Evolutionary conservation across 1,140 invertebrate species (phyloP), one percentile per base, ranked within the genome.

Genomic region (Chrysoperla carnea): DNA sequence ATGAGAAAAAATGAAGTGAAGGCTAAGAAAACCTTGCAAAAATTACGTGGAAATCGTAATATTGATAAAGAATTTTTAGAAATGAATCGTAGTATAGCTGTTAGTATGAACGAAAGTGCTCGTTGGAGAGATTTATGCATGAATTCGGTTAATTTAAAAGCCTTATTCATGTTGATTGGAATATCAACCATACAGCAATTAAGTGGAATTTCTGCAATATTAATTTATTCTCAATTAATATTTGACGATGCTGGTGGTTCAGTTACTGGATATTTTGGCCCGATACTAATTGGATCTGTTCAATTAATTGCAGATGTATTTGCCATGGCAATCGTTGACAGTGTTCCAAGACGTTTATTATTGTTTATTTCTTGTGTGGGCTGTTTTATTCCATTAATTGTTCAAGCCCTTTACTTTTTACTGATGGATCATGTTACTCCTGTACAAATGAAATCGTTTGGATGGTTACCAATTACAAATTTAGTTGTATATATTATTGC

Each of bases 1-100:
- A 63, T 74, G 4, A 58, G 69, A 48, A 64, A 74, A 5, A 67
- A 69, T 42, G 74, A 79, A 44, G 68, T 72, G 41, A 77, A 79
- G 57, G 81, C 81, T 0, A 33, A 12, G 6, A 12, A 9, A 33
- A 11, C 31, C 4, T 33, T 33, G n/a, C 8, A 11, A 33, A 2
- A 33, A 33, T 33, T 33, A 33, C 31, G 31, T 11, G n/a, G 31
- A 2, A 33, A 33, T 12, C 8, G n/a, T 33, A 6, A 33, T 12
- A 12, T 33, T 6, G 31, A 33, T 33, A 33, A 9, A 33, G 31
- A 33, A 33, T 12, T 33, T 9, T 11, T 9, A 11, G 31, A 33
- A 33, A 33, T 33, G 8, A 33, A 33, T 33, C 31, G n/a, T 11
- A 33, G 31, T 11, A 33, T 33, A 9, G 8, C 2, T 33, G 8